phyloP scores from a whole-genome alignment of 2,888 invertebrate species.

The Melangyna quadrimaculata region DNA sequence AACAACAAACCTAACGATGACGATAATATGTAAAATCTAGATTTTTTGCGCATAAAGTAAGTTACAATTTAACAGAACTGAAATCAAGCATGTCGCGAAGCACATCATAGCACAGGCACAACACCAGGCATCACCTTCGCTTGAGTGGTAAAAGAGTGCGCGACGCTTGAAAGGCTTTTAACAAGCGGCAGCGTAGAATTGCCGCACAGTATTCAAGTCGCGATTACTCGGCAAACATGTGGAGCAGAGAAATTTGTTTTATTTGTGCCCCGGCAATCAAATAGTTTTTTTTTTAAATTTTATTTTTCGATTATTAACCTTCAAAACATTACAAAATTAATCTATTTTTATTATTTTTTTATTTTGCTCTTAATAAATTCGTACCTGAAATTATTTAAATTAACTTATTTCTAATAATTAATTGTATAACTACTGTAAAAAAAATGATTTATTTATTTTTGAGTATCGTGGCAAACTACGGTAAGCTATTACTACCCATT shows the following conservation, averaged over 20 bases:
- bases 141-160: constrained; percentile 63
- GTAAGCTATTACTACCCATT: constrained; percentile 75
- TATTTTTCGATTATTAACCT: constrained; percentile 43
- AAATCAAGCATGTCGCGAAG: constrained; percentile 72
- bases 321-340: constrained; percentile 43
- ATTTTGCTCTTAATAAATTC: constrained; percentile 37
- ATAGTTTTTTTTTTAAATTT: constrained; percentile 30
- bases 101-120: neutral
- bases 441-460: constrained; percentile 80
- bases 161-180: constrained; percentile 48
- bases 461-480: constrained; percentile 80
- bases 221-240: constrained; percentile 80
- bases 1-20: constrained; percentile 54
- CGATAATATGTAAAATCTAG: neutral
- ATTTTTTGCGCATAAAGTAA: constrained; percentile 38
- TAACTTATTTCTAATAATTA: constrained; percentile 4
- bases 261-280: constrained; percentile 34
- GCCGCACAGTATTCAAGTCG: constrained; percentile 77
- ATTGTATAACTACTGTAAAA: constrained; percentile 68
- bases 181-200: constrained; percentile 37
- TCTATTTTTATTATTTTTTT: constrained; percentile 54
- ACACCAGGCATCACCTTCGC: constrained; percentile 54
- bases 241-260: constrained; percentile 59
- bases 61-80: constrained; percentile 40
- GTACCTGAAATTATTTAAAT: constrained; percentile 48